A percentile compares a stretch with the other conserved stretches of the same genome.
phyloP scores from a whole-genome alignment of 1,140 invertebrate genomes.

The Drosophila willistoni region DNA sequence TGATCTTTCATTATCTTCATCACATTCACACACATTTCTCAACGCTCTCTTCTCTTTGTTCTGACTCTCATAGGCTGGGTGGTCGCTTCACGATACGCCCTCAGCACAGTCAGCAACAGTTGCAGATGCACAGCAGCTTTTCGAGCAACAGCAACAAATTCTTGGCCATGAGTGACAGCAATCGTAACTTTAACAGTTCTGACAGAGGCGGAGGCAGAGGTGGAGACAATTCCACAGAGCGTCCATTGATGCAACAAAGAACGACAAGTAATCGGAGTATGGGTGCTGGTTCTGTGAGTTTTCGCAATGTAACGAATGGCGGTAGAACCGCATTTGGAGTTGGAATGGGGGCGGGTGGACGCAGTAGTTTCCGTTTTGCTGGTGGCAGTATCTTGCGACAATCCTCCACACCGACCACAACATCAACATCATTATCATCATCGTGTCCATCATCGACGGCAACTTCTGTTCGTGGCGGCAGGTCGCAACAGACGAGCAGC shows the following conservation, averaged over 20 bases:
- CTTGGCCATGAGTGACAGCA: constrained; percentile 56
- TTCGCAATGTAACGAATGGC: constrained; percentile 53
- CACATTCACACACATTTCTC: neutral
- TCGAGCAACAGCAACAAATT: constrained; percentile 60
- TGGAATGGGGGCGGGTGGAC: constrained; percentile 31
- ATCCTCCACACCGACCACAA: constrained; percentile 53
- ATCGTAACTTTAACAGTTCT: constrained; percentile 64
- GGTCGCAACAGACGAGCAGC: constrained; percentile 45
- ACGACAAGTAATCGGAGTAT: constrained; percentile 44
- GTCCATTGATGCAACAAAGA: constrained; percentile 55
- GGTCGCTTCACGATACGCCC: constrained; percentile 86
- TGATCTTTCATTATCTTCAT: neutral
- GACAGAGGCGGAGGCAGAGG: constrained; percentile 10
- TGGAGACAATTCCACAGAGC: constrained; percentile 32
- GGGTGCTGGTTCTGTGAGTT: constrained; percentile 49
- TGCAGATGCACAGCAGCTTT: constrained; percentile 75
- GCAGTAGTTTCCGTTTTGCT: constrained; percentile 61
- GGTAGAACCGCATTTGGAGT: constrained; percentile 32
- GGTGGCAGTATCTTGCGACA: constrained; percentile 72
- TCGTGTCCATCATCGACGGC: constrained; percentile 28
- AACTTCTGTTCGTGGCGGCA: constrained; percentile 25
- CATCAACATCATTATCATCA: constrained; percentile 29
- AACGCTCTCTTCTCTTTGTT: neutral
- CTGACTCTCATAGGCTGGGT: constrained; percentile 83
- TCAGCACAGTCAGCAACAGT: constrained; percentile 83